These are phyloP conservation scores for Piezodorus guildinii DNA, from an alignment of 1,140 invertebrate genomes.

Conservation along the genomic window DNA sequence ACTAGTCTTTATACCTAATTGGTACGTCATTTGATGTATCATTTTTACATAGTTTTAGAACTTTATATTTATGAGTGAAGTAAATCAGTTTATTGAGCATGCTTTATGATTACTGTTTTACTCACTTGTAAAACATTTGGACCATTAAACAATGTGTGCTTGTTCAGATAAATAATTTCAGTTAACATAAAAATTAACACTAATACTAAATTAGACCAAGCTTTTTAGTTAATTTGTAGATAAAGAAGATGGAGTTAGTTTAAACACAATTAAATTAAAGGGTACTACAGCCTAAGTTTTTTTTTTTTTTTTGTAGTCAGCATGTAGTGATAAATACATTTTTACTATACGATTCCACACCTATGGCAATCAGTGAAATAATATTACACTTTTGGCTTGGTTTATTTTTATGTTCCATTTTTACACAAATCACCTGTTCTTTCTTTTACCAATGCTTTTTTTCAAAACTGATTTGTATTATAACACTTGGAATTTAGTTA, in stretches of 20 bases:
- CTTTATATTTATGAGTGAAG: not conserved
- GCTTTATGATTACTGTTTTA: not conserved
- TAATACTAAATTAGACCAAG: not conserved
- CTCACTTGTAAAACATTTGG: not conserved
- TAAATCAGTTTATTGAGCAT: too few species aligned
- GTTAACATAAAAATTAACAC: not conserved
- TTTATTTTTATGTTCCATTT: too few species aligned
- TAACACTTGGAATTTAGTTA: conserved; percentile 1
- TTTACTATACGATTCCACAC: too few species aligned
- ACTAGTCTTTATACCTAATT: too few species aligned
- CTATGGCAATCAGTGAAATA: too few species aligned
- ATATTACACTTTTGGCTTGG: too few species aligned
- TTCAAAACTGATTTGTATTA: too few species aligned
- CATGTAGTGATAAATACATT: not conserved
- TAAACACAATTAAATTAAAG: not conserved
- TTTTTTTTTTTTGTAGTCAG: not conserved
- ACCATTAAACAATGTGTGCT: conserved; percentile 9
- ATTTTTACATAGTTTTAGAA: not conserved
- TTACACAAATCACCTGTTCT: too few species aligned
- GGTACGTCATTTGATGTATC: not conserved
- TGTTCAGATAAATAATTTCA: not conserved
- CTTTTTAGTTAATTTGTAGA: conserved; percentile 4
- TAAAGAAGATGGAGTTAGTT: not conserved
- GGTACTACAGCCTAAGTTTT: not conserved
- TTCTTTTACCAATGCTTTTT: too few species aligned